Conservation (phyloP, 2,797 vertebrate genomes). For the Bryconaethiops microstoma region DNA sequence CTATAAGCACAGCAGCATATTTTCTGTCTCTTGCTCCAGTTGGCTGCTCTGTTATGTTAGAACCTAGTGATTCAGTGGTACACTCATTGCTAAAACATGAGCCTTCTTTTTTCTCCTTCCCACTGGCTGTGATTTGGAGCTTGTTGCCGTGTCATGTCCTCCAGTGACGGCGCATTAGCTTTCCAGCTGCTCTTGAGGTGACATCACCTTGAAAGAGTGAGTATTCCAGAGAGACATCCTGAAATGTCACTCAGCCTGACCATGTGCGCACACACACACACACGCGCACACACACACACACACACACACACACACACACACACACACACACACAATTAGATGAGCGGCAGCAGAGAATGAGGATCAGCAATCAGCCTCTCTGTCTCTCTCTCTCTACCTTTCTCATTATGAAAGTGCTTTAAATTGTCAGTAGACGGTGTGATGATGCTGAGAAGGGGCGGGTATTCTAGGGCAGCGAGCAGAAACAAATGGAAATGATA, state of each 20-base stretch:
- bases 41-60: neutral
- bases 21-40: neutral
- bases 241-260: constrained; percentile 12
- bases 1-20: neutral
- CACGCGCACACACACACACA: neutral
- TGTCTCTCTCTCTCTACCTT: neutral
- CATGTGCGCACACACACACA: neutral
- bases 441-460: neutral
- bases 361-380: neutral
- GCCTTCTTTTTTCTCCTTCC: neutral
- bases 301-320: neutral
- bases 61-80: constrained; percentile 7
- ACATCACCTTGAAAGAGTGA: constrained; percentile 9
- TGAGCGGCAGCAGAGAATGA: neutral
- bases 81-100: constrained; percentile 29
- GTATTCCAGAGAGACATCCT: constrained; percentile 9
- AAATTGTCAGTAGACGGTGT: neutral
- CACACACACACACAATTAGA: neutral
- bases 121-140: constrained; percentile 12
- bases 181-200: constrained; percentile 7
- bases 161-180: neutral
- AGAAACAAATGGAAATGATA: no score
- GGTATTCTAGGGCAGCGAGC: no score
- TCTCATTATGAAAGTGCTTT: constrained; percentile 1
- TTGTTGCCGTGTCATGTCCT: neutral